Evolutionary conservation across 2,888 invertebrate genomes (phyloP), one percentile per base, ranked within the genome.

Genomic region (Zhuqinia jingwanae): DNA sequence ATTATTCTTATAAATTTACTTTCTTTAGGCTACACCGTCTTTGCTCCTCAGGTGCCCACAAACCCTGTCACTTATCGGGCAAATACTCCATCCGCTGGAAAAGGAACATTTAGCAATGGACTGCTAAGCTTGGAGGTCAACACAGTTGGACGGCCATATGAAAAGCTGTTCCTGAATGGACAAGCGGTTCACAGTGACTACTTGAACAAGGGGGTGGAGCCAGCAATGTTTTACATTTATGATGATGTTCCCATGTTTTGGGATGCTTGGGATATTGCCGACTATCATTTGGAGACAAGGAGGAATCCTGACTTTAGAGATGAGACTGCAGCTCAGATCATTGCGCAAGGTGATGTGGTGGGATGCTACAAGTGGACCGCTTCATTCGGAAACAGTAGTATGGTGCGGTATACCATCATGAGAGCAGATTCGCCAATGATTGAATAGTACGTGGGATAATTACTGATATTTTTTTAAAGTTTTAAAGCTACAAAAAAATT

Each of bases 241-340:
- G 78, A 81, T 47, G 88, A 88, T 58, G 36, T 85, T 8, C 88
- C 88, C 3, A 73, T 85, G 60, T 87, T 82, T 22, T 88, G 89
- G 88, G 88, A 88, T 63, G 89, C 89, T 17, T 90, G 89, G 85
- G 81, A 88, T 53, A 73, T 79, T 25, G 93, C 93, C 93, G 93
- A 94, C 91, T 93, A 94, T 89, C 93, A 94, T 89, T 89, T 93
- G 65, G 93, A 93, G 90, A 93, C 93, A 3, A 91, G 92, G 91
- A 89, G 90, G 30, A 75, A 75, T 0, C 86, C 80, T 15, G 73
- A 75, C 11, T 87, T 36, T 68, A 79, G 15, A 1, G 65, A 82
- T 8, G 25, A 50, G 11, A 50, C 56, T 0, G 42, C 25, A 3
- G 36, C 82, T 11, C 13, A 73, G 10, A 17, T 79, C 11, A 30